phyloP scores from a whole-genome alignment of 1,140 invertebrate species.

The Trachelipus rathkii region DNA sequence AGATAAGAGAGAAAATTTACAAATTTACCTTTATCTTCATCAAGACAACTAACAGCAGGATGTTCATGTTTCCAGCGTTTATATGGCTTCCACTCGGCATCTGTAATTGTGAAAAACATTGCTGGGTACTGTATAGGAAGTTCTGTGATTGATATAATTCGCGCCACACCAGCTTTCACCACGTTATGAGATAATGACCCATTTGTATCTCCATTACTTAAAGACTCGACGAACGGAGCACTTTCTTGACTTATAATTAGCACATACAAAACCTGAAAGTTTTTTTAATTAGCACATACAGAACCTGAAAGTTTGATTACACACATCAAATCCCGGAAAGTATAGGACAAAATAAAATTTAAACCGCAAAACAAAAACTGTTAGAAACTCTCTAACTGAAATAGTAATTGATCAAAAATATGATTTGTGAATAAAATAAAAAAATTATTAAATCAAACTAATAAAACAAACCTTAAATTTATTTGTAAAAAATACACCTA shows the following conservation, averaged over 20 bases:
- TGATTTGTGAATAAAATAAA: too few species aligned
- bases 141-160: conserved; percentile 35
- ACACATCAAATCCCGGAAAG: too few species aligned
- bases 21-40: not conserved
- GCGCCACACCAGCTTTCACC: conserved; percentile 11
- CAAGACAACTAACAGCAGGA: not conserved
- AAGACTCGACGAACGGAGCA: not conserved
- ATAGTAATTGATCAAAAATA: too few species aligned
- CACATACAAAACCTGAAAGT: not conserved
- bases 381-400: too few species aligned
- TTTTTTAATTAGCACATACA: not conserved
- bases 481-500: too few species aligned
- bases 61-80: conserved; percentile 42
- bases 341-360: too few species aligned
- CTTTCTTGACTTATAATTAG: not conserved
- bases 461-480: too few species aligned
- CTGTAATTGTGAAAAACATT: conserved; percentile 32
- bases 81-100: conserved; percentile 40
- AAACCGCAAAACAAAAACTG: too few species aligned
- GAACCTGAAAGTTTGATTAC: not conserved
- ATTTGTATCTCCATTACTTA: not conserved
- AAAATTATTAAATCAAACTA: too few species aligned
- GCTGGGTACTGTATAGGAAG: conserved; percentile 38
- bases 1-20: too few species aligned
- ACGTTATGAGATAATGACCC: not conserved